Evolutionary conservation across 1,140 invertebrate species (phyloP), one percentile per base, ranked within the genome.

Genomic region (Tachypleus tridentatus): DNA sequence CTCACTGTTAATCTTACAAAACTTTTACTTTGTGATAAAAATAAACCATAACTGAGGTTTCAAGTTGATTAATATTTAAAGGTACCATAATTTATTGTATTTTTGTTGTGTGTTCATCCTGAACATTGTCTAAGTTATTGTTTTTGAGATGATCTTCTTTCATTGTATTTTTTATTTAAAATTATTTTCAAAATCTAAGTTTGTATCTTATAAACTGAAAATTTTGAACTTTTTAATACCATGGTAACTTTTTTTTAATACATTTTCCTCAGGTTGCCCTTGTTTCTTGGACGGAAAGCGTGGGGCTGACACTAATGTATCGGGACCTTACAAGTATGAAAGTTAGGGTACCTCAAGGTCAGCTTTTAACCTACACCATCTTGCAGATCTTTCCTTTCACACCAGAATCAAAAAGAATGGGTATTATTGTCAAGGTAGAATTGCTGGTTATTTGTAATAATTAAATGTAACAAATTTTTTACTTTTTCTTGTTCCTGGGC

Each of bases 381-480:
- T 78, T 99, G 4, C 93, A 99, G 67, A 84, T 97, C 62, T 99
- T 99, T 76, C 97, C 97, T 4, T 99, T 99, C 73, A 98, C 93
- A 4, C 98, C 96, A 49, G 97, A 99, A 79, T 89, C 87, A 4
- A 99, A 99, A 79, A 82, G 96, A 73, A 99, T 99, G 97, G 97
- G 97, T 10, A 97, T 99, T 64, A 98, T 99, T 77, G 86, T 99
- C 0, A 89, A 86, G 80, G 89, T 91, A 73, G 29, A 29, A 64
- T 61, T 64, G 49, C 10, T 56, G 11, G 11, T 63, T 57, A 48
- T 9, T 58, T 49, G 52, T 56, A 62, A 9, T 8, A 49, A 47
- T 4, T 51, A 56, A 62, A 48, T 51, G 10, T 3, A 49, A 51
- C 11, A 9, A n/a, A 51, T 9, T 65, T 68, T 57, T 60, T 70